Evolutionary conservation across 2,888 invertebrate species (phyloP).

Genomic region (Cataglyphis rosenhaueri): DNA sequence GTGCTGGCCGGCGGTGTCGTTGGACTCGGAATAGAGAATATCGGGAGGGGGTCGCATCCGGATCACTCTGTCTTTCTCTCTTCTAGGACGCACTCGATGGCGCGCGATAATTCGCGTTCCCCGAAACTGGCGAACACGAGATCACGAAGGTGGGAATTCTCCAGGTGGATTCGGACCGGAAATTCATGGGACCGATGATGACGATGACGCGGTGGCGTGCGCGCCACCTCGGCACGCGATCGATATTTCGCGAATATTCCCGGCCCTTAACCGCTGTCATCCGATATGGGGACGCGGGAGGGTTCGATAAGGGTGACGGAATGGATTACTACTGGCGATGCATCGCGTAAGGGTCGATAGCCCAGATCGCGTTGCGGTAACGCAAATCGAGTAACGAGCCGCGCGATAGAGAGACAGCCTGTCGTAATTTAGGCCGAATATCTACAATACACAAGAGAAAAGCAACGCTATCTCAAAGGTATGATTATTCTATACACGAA

Average conservation of each 20-base stretch:
- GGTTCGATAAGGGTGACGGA: slow-evolving; percentile 38
- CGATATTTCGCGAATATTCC: slow-evolving; percentile 48
- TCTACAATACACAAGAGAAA: background rate
- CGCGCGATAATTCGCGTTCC: background rate
- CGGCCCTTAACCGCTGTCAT: slow-evolving; percentile 49
- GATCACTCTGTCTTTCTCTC: background rate
- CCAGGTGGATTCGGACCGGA: slow-evolving; percentile 20
- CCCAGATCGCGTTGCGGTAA: slow-evolving; percentile 40
- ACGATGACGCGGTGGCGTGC: background rate
- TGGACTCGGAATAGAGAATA: slow-evolving; percentile 60
- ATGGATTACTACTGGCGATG: slow-evolving; percentile 42
- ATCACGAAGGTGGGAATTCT: background rate
- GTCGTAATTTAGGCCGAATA: background rate
- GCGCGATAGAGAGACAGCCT: background rate
- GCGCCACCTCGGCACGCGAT: slow-evolving; percentile 43
- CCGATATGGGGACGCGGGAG: slow-evolving; percentile 30
- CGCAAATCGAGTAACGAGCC: slow-evolving; percentile 31
- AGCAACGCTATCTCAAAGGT: background rate
- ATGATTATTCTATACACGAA: background rate
- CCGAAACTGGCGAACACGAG: slow-evolving; percentile 17
- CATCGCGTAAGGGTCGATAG: slow-evolving; percentile 43
- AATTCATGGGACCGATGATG: slow-evolving; percentile 27
- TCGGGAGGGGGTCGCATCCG: background rate
- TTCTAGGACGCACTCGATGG: background rate
- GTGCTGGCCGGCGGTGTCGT: slow-evolving; percentile 59